Evolutionary conservation across 2,797 vertebrate genomes (phyloP), one percentile per base, ranked within the genome.

Genomic region (Myotis daubentonii): DNA sequence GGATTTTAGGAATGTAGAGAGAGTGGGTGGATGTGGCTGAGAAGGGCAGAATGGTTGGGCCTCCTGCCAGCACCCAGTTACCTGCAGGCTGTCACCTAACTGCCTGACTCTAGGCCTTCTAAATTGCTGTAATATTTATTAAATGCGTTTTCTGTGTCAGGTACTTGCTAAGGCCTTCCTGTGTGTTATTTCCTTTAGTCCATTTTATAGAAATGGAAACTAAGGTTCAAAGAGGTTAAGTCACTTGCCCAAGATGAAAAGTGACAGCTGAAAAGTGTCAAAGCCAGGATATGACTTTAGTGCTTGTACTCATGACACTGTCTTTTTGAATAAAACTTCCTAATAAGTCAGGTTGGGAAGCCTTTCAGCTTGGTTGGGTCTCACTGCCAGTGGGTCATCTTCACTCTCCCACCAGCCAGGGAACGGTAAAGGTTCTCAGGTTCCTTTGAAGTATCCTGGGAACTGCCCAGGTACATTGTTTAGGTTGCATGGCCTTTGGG

Each of bases 1-100:
- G 92, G 96, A 92, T 87, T 93, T 96, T 84, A 94, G 87, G 92
- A 96, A 96, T 96, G 92, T 87, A 49, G 71, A 3, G 71, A 3
- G 6, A 55, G 88, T 96, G 91, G 85, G 88, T 49, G 36, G 92
- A 62, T 76, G n/a, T 91, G 70, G 62, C 87, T 36, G 66, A 87
- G 74, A 68, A 83, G 41, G 65, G 78, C 49, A 74, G 49, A 49
- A 9, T 19, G 38, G 33, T 2, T 81, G 55, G 82, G 80, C 49
- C 22, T 87, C 19, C 8, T 8, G 28, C 51, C 36, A 44, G 80
- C 22, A 6, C 38, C 49, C 70, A 82, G 49, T 10, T 71, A 53
- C 68, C 76, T 89, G 25, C 23, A 38, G 93, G 11, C 82, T 87
- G 49, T 84, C 78, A n/a, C 79, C 87, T 44, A 72, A 41, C 88